Percentiles rank a stretch among this genome's conserved stretches.
Evolutionary conservation across 2,113 vertebrate genomes (phyloP).

Genomic region (Gopherus evgoodei): DNA sequence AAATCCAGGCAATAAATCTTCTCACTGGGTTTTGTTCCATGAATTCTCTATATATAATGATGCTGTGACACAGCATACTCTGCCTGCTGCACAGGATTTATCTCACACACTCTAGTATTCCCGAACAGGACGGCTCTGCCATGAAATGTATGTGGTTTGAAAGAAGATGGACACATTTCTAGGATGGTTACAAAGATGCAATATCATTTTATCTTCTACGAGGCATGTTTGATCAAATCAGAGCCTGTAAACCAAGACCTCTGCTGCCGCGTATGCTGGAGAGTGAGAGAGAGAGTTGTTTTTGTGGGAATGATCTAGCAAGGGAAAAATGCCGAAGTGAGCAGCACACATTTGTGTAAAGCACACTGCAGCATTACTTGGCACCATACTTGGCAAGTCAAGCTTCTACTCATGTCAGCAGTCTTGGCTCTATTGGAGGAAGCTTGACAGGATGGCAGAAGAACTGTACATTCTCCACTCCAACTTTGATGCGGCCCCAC

Average conservation of each 20-base stretch:
- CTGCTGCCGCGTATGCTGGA: not conserved
- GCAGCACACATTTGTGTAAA: conserved; percentile 68
- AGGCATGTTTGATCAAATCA: conserved; percentile 49
- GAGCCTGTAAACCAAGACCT: conserved; percentile 47
- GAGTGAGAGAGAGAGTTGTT: conserved; percentile 17
- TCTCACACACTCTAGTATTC: not conserved
- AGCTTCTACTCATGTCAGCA: conserved; percentile 62
- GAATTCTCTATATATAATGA: conserved; percentile 41
- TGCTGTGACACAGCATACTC: conserved; percentile 33
- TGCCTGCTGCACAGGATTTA: conserved; percentile 36
- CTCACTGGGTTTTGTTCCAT: conserved; percentile 42
- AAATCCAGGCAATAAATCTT: conserved; percentile 69
- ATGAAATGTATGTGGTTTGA: not conserved
- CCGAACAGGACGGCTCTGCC: not conserved
- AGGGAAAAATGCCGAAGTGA: conserved; percentile 62
- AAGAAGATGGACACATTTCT: not conserved
- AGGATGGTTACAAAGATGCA: conserved; percentile 13
- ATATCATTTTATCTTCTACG: conserved; percentile 39
- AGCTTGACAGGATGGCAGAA: conserved; percentile 37
- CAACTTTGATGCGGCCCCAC: not conserved
- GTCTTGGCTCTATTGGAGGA: conserved; percentile 44
- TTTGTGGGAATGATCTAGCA: conserved; percentile 66
- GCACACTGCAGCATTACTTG: conserved; percentile 55
- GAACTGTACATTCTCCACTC: not conserved
- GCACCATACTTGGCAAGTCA: conserved; percentile 62